Evolutionary conservation across 2,888 invertebrate species (phyloP).

Genomic region (Lydus trimaculatus): DNA sequence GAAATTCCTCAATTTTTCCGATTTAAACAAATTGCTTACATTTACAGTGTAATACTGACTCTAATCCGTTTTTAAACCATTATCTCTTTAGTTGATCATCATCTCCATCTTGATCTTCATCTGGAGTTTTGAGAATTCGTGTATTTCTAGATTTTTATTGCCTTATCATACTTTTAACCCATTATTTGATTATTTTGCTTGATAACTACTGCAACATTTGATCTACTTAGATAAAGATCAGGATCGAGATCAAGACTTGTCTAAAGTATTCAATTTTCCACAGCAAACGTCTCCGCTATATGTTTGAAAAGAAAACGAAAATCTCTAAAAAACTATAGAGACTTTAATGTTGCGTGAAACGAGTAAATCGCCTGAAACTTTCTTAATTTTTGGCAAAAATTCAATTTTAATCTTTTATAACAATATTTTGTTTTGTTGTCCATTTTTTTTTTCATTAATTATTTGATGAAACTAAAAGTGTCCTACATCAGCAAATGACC

Average conservation of each 20-base stretch:
- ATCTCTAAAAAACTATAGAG: not conserved
- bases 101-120: too few species aligned
- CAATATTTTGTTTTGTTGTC: not conserved
- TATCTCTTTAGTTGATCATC: too few species aligned
- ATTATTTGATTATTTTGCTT: too few species aligned
- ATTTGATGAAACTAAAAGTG: not conserved
- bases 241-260: not conserved
- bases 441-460: too few species aligned
- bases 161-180: too few species aligned
- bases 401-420: too few species aligned
- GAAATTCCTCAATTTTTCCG: not conserved
- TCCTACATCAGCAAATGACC: constrained; percentile 1
- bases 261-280: not conserved
- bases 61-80: too few species aligned
- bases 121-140: too few species aligned
- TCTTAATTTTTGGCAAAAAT: too few species aligned
- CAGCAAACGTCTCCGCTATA: too few species aligned
- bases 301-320: not conserved
- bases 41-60: not conserved
- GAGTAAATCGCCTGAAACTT: not conserved
- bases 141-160: too few species aligned
- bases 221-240: not conserved
- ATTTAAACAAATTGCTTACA: not conserved
- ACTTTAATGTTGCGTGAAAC: not conserved
- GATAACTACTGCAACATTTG: too few species aligned